Percentiles rank a stretch among this genome's conserved stretches.
Evolutionary conservation across 2,888 invertebrate species (phyloP).

Genomic region (Pogonocherus hispidulus): DNA sequence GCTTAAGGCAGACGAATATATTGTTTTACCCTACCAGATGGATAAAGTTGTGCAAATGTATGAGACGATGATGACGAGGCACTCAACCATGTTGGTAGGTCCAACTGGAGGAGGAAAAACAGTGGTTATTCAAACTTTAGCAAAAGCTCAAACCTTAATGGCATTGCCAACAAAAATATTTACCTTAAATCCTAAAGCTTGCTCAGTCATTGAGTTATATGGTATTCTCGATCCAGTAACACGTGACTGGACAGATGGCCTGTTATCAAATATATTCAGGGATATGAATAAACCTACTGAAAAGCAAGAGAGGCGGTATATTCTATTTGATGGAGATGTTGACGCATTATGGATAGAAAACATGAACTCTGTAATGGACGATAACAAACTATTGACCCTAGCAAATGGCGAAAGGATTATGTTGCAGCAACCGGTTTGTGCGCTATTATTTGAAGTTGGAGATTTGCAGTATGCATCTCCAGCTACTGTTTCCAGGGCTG

Average conservation of each 20-base stretch:
- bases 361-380: conserved; percentile 98
- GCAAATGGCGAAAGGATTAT: conserved; percentile 84
- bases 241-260: conserved; percentile 93
- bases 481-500: conserved; percentile 92
- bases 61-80: conserved; percentile 95
- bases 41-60: conserved; percentile 84
- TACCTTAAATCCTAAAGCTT: conserved; percentile 91
- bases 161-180: conserved; percentile 85
- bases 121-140: conserved; percentile 84
- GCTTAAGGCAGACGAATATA: conserved; percentile 77
- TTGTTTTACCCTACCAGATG: conserved; percentile 80
- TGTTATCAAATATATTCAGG: conserved; percentile 91
- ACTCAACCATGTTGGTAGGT: conserved; percentile 92
- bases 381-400: conserved; percentile 89
- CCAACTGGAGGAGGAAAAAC: conserved; percentile 95
- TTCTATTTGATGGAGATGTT: conserved; percentile 94
- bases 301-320: conserved; percentile 78
- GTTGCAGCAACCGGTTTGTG: conserved; percentile 86
- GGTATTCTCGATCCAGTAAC: conserved; percentile 89
- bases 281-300: conserved; percentile 88
- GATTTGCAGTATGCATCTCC: conserved; percentile 93
- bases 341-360: conserved; percentile 97
- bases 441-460: conserved; percentile 81
- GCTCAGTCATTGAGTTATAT: conserved; percentile 90
- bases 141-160: conserved; percentile 83